Evolutionary conservation across 1,140 invertebrate species (phyloP), one percentile per base, ranked within the genome.

Genomic region (Mycetomoellerius zeteki): DNA sequence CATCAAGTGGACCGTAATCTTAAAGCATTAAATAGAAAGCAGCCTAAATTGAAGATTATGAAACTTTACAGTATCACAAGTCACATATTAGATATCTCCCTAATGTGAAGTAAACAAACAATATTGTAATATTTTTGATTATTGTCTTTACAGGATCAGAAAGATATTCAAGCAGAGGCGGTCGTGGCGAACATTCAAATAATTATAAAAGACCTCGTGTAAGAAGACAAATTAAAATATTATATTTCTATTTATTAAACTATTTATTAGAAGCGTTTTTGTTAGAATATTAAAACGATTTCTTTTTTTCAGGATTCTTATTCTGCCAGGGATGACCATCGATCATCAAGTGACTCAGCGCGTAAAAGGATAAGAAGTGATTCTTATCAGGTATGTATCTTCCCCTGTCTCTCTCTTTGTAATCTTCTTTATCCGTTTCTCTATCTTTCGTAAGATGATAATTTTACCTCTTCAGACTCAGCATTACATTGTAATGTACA

Each of bases 291-390:
- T 52, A 52, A 86, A 81, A 1, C 58, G n/a, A 0, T 56, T 64
- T 33, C 7, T 50, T 77, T 24, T 88, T 86, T 72, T 6, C 33
- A 95, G 94, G 93, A 95, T 62, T 93, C 92, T 8, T 95, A 95
- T 76, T 94, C 94, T 8, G 91, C 80, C 37, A 91, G 94, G 82
- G 93, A 94, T 82, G 94, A 95, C 12, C 94, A 94, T 76, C 93
- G 94, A 85, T 95, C 94, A 16, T 94, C 94, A 1, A 93, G 92
- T 56, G 94, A 95, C 56, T 93, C 93, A 0, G 89, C 89, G 33
- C 93, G 94, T 60, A 95, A 95, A 90, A 93, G 94, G 80, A 92
- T 94, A 21, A 93, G 94, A 85, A 94, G 91, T 37, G 94, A 95
- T 81, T 95, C 94, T 24, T 95, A 95, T 72, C 94, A 95, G 93